Conservation (phyloP, 2,113 vertebrate genomes). For the Astatotilapia flaviijosephi region DNA sequence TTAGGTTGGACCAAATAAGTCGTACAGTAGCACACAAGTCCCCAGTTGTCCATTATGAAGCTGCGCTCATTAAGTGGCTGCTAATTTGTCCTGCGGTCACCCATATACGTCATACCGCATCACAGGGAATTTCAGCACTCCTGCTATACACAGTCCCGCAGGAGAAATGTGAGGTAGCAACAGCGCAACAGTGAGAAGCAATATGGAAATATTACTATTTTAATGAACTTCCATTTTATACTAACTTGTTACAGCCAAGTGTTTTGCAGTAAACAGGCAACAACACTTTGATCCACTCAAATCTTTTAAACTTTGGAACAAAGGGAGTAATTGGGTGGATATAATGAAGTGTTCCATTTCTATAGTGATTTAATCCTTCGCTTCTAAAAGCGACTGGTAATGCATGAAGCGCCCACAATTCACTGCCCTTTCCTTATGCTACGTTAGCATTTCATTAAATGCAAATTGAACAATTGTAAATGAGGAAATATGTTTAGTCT, state of each 20-base stretch:
- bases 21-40: not conserved
- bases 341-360: conserved; percentile 38
- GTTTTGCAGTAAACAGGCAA: conserved; percentile 1
- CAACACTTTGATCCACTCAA: conserved; percentile 1
- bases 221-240: not conserved
- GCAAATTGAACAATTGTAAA: conserved; percentile 49
- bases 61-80: conserved; percentile 30
- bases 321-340: conserved; percentile 41
- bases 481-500: conserved; percentile 39
- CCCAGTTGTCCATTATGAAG: conserved; percentile 32
- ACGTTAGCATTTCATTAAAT: conserved; percentile 54
- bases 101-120: conserved; percentile 33
- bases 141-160: not conserved
- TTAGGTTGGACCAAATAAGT: conserved; percentile 10
- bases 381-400: conserved; percentile 13
- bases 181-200: not conserved
- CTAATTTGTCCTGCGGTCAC: conserved; percentile 38
- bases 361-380: conserved; percentile 40
- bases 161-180: not conserved
- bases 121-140: conserved; percentile 11
- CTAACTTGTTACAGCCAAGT: not conserved
- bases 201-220: conserved; percentile 16
- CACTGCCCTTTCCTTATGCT: conserved; percentile 52
- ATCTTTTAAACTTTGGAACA: conserved; percentile 8
- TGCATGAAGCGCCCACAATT: not conserved